Conservation (phyloP, 2,113 vertebrate species). For the Chloebia gouldiae region DNA sequence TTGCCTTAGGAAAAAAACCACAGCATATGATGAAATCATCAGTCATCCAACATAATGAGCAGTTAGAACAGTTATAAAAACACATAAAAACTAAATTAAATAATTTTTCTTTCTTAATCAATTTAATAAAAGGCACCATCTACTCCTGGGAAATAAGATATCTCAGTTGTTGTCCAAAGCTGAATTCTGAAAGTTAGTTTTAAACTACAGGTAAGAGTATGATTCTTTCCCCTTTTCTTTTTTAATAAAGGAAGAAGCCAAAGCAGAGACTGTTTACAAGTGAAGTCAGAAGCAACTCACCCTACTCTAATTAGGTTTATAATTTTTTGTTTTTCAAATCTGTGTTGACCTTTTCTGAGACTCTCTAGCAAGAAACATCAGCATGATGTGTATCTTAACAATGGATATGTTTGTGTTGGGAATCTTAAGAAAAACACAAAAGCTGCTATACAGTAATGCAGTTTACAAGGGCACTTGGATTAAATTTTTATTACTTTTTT, state of each 20-base stretch:
- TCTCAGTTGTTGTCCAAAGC: not conserved
- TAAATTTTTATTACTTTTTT: not conserved
- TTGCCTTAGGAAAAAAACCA: not conserved
- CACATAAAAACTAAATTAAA: conserved; percentile 9
- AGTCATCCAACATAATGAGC: conserved; percentile 28
- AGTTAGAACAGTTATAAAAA: not conserved
- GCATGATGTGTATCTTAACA: not conserved
- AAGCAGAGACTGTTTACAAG: not conserved
- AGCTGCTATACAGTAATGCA: not conserved
- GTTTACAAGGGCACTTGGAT: not conserved
- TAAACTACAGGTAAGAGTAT: not conserved
- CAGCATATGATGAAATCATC: not conserved
- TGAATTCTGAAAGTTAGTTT: conserved; percentile 14
- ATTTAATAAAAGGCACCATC: not conserved
- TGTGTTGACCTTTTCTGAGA: not conserved
- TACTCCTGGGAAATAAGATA: not conserved
- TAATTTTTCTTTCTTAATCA: not conserved
- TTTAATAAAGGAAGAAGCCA: not conserved
- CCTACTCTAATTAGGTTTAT: not conserved
- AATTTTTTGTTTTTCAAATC: not conserved
- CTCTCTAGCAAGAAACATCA: not conserved
- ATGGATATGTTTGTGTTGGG: not conserved
- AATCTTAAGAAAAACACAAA: not conserved
- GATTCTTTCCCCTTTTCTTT: not conserved
- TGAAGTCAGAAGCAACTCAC: not conserved